These are phyloP conservation scores for Enteromius thamalakanensis DNA, from an alignment of 2,797 vertebrate species.

Conservation along the genomic window DNA sequence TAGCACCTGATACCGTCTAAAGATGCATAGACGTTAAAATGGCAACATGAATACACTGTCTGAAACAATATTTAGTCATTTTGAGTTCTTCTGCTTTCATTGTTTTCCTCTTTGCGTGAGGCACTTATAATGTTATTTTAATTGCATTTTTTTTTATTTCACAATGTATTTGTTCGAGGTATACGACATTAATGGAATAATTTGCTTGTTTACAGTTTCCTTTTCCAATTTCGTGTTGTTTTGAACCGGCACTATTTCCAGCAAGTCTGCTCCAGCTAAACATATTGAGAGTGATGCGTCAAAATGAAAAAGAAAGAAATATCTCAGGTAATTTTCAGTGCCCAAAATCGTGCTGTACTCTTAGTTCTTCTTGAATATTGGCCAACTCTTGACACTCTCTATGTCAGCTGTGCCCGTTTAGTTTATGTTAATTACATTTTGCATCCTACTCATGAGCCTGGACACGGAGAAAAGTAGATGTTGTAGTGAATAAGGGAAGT, in stretches of 20 bases:
- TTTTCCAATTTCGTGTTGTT: slow-evolving; percentile 68
- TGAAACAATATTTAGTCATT: slow-evolving; percentile 59
- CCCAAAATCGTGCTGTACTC: slow-evolving; percentile 76
- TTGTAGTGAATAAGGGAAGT: slow-evolving; percentile 68
- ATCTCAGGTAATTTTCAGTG: slow-evolving; percentile 84
- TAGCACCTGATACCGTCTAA: slow-evolving; percentile 75
- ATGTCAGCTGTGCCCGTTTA: slow-evolving; percentile 56
- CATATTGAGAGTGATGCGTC: slow-evolving; percentile 73
- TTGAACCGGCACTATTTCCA: slow-evolving; percentile 70
- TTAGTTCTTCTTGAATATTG: slow-evolving; percentile 45
- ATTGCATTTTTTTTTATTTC: slow-evolving; percentile 61
- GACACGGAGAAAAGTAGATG: slow-evolving; percentile 66
- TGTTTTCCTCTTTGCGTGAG: slow-evolving; percentile 75
- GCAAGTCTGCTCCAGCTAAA: slow-evolving; percentile 62
- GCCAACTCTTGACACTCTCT: slow-evolving; percentile 50
- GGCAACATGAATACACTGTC: slow-evolving; percentile 59
- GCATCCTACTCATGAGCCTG: slow-evolving; percentile 70
- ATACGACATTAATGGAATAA: slow-evolving; percentile 64
- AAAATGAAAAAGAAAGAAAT: slow-evolving; percentile 75
- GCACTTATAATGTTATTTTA: slow-evolving; percentile 78
- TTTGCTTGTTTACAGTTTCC: slow-evolving; percentile 76
- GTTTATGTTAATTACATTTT: slow-evolving; percentile 61
- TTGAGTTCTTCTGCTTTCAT: slow-evolving; percentile 57
- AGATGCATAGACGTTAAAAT: slow-evolving; percentile 74
- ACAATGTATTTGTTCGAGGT: slow-evolving; percentile 65